These are phyloP conservation scores for Nasonia vitripennis DNA, from an alignment of 1,140 invertebrate genomes.

Conservation along the genomic window DNA sequence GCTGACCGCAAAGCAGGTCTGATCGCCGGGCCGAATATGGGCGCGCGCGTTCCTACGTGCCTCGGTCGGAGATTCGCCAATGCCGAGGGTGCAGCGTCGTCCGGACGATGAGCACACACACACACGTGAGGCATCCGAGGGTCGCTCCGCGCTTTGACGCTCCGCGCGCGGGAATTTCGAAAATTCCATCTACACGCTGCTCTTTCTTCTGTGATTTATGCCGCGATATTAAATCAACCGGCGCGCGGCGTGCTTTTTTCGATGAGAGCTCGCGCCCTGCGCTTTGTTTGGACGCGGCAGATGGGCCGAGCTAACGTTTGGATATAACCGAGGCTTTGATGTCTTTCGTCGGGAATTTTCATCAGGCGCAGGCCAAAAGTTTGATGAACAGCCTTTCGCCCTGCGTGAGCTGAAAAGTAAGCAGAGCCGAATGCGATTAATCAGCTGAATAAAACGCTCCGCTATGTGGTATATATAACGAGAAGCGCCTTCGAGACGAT, in stretches of 20 bases:
- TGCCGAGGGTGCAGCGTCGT: not conserved
- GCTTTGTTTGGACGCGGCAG: no score
- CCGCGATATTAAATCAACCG: not conserved
- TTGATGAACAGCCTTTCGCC: no score
- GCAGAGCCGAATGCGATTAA: not conserved
- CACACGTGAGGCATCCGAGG: not conserved
- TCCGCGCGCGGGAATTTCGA: not conserved
- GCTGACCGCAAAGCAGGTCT: not conserved
- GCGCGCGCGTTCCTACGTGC: not conserved
- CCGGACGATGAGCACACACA: no score
- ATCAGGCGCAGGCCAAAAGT: not conserved
- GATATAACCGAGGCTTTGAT: not conserved
- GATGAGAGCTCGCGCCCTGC: not conserved
- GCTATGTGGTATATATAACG: no score
- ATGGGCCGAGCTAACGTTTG: no score
- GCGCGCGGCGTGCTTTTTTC: not conserved
- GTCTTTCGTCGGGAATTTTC: not conserved
- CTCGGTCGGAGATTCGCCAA: constrained; percentile 4
- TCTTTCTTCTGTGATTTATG: not conserved
- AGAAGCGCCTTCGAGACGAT: not conserved
- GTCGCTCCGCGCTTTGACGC: not conserved
- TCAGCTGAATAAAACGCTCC: not conserved
- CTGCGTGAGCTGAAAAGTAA: no score
- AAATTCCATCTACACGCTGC: not conserved
- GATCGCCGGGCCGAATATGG: not conserved